phyloP scores from a whole-genome alignment of 2,113 vertebrate species.

The Trematocara nigrifrons region DNA sequence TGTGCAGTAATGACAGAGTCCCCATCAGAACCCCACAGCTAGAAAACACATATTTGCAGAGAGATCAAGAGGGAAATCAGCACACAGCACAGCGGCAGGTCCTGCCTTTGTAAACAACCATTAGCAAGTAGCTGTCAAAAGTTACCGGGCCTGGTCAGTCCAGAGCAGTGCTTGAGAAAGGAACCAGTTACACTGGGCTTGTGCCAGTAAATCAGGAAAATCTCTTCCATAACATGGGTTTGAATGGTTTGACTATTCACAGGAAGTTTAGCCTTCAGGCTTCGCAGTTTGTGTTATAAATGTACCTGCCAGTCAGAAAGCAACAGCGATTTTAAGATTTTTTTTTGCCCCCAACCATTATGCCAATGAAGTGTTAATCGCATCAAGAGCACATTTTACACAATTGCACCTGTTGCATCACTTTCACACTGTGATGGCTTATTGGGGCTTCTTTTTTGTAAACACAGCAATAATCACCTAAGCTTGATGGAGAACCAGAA shows the following conservation, averaged over 20 bases:
- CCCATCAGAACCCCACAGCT: slow-evolving; percentile 22
- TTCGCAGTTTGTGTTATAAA: background rate
- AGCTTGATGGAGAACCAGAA: background rate
- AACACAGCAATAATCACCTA: background rate
- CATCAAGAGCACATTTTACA: background rate
- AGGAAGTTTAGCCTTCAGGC: background rate
- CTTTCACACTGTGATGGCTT: background rate
- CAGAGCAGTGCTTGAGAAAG: background rate
- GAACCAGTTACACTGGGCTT: background rate
- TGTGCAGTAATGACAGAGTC: slow-evolving; percentile 25
- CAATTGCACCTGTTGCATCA: background rate
- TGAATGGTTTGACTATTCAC: background rate
- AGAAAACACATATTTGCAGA: slow-evolving; percentile 30
- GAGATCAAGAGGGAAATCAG: background rate
- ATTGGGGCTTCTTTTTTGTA: background rate
- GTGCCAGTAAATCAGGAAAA: background rate
- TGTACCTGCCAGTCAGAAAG: background rate
- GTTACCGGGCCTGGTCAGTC: background rate
- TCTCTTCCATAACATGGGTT: background rate
- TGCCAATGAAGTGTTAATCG: background rate
- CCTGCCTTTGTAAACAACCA: slow-evolving; percentile 10
- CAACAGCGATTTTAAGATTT: background rate
- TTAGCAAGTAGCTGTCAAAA: background rate
- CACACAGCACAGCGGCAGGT: background rate
- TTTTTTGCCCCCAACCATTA: background rate